Base-by-base conservation (phyloP, 2,888 invertebrate genomes). In the Acanthosepion pharaonis region DNA sequence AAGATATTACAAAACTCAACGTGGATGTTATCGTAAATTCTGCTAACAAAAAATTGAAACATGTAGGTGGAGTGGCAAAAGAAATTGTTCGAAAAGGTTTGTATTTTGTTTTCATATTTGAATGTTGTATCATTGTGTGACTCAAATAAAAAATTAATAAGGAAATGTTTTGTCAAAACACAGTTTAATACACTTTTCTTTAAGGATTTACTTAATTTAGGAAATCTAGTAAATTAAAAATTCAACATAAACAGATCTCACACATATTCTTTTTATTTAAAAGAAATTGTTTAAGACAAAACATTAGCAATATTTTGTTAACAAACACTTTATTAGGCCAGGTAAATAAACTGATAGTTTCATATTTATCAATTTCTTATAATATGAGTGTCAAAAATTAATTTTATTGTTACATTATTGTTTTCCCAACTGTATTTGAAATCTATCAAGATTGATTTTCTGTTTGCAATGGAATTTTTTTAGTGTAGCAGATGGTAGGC, bases 11-110 rank as follows among this genome's bases (percentile, higher is more conserved):
- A 55, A 91, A 94, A 78, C 64, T 95, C 91, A 48, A 93, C 4
- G 95, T 94, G 5, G 96, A 95, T 94, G 96, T 94, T 25, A 95
- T 96, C 48, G 95, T 96, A 8, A 96, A 96, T 95, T 95, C 96
- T 33, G 95, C 96, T 49, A 96, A 96, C 93, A 94, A 42, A 49
- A 93, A 94, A 20, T 93, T 96, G 33, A 55, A 95, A n/a, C 96
- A 96, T 92, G 25, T 93, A 28, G 96, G 96, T 42, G 96, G 96
- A 33, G 91, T 96, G 33, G 95, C 96, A n/a, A 64, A 48, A 91
- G 94, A 95, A 48, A 95, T 96, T 94, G 91, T 95, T 20, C 42
- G 94, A 23, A 95, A 95, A 95, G 96, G 96, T 96, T 78, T 78
- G 59, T 55, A 93, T 55, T 49, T 4, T 33, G 28, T 94, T 55